Evolutionary conservation across 2,888 invertebrate species (phyloP).

Genomic region (Cryptus armator): DNA sequence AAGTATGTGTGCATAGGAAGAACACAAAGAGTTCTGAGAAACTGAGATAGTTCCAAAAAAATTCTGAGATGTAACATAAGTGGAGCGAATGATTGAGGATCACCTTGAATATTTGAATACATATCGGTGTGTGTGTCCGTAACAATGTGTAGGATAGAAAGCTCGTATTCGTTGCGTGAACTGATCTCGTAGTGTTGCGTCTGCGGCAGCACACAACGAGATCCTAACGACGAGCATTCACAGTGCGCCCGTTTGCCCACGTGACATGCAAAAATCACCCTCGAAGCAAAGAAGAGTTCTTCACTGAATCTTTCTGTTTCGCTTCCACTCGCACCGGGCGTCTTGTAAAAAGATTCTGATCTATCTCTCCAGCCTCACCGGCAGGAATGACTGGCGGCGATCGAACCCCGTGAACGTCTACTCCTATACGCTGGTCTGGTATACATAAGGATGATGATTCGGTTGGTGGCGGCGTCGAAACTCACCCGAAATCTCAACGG

Average conservation of each 20-base stretch:
- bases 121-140: not conserved
- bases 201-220: conserved; percentile 71
- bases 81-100: conserved; percentile 49
- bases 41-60: not conserved
- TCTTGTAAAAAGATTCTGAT: conserved; percentile 48
- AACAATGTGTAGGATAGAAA: conserved; percentile 47
- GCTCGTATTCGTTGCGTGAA: conserved; percentile 75
- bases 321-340: conserved; percentile 33
- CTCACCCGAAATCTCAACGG: conserved; percentile 53
- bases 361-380: conserved; percentile 71
- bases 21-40: not conserved
- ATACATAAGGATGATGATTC: conserved; percentile 23
- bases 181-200: conserved; percentile 73
- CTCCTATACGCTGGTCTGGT: too few relatives aligned
- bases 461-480: conserved; percentile 40
- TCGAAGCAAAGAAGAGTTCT: conserved; percentile 68
- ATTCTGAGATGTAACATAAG: conserved; percentile 6
- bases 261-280: conserved; percentile 84
- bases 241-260: conserved; percentile 82
- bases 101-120: conserved; percentile 11
- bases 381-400: conserved; percentile 66
- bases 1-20: not conserved
- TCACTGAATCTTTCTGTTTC: conserved; percentile 21
- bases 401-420: conserved; percentile 26
- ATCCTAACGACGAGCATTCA: conserved; percentile 82